Base-by-base conservation (phyloP, 2,888 invertebrate genomes). In the Callosobruchus maculatus region DNA sequence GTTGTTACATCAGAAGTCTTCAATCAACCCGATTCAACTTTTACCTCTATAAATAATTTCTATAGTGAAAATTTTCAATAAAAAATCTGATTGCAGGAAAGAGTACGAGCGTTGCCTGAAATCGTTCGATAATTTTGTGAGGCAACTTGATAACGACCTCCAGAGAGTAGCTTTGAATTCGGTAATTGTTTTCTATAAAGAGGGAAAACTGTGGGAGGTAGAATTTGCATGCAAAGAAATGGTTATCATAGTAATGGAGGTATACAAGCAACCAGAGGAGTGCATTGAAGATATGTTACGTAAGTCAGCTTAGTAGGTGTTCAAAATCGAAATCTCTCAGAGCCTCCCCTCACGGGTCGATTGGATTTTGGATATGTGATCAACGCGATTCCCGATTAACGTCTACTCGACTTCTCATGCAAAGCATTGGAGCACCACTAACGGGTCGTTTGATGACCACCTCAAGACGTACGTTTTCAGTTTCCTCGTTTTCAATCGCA, bases 141-240 rank as follows among this genome's bases (percentile, higher is more conserved):
- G 74, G 26, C 71, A 76, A 18, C 77, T 84, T 68, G 72, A 78
- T 5, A 83, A 84, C 0, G 79, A 83, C 3, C 82, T 84, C 71
- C 81, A 84, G 20, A 77, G 82, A 20, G 82, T 85, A 7, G 76
- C 88, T 0, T 77, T 86, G 2, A 79, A 85, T 74, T 79, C 86
- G 0, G 80, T 89, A 1, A 79, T 89, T 0, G 81, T 85, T 5
- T 84, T 85, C 49, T 84, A 88, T 67, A 83, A 85, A 71, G 80
- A 84, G 69, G 85, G 88, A 18, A 84, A 83, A 68, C 77, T 89
- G 5, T 89, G 89, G 89, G 83, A 84, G 18, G 83, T 85, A 7
- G 88, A 88, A 75, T 85, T 85, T 21, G 82, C 87, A 4, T 86
- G 87, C 69, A 82, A 85, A 21, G 83, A 86, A 18, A 74, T 88